A percentile compares a stretch with the other conserved stretches of the same genome.
phyloP scores from a whole-genome alignment of 2,113 vertebrate genomes.

The Chrysochloris asiatica region DNA sequence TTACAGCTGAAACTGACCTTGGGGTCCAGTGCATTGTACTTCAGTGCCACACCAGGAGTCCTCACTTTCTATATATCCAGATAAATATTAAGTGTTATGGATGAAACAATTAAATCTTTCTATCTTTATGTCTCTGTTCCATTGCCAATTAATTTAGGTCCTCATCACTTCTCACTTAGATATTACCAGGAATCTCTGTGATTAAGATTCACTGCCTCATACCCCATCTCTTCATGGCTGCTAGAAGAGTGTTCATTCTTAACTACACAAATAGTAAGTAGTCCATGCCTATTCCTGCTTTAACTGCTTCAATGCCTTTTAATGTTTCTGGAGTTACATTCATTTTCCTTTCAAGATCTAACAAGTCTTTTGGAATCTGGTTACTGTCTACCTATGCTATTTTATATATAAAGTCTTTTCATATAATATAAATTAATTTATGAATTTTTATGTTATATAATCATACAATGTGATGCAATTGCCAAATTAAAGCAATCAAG shows the following conservation, averaged over 20 bases:
- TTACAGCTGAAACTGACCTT: no score
- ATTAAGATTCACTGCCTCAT: background rate
- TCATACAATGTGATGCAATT: no score
- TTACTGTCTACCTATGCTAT: background rate
- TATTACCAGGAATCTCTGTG: background rate
- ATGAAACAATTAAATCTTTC: background rate
- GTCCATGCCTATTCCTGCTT: background rate
- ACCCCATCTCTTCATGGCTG: background rate
- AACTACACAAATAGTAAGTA: background rate
- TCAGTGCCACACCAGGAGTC: no score
- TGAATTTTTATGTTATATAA: no score
- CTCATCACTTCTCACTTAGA: background rate
- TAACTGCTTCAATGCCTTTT: background rate
- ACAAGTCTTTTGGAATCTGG: background rate
- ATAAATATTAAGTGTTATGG: background rate
- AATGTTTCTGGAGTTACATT: constrained; percentile 32
- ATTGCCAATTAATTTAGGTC: background rate
- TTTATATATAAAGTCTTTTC: background rate
- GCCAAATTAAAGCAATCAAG: no score
- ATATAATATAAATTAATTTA: no score
- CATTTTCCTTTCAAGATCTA: background rate
- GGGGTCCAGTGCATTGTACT: no score
- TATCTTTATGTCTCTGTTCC: background rate
- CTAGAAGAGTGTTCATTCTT: background rate
- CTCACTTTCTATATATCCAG: background rate